Evolutionary conservation across 1,140 invertebrate genomes (phyloP).

Genomic region (Drosophila bipectinata): DNA sequence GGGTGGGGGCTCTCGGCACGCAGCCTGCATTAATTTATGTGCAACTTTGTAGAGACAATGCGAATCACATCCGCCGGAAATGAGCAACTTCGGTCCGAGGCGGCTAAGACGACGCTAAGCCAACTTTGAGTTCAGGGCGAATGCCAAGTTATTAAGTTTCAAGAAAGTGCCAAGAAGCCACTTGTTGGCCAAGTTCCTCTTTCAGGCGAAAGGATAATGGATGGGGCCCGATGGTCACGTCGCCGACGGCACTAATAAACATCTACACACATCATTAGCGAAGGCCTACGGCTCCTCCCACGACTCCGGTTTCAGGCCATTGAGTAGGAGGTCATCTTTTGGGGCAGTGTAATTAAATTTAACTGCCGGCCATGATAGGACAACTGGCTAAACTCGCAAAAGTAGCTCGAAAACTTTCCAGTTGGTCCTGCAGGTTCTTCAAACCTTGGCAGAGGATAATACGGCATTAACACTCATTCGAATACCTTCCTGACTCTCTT

Average conservation of each 20-base stretch:
- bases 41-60: conserved; percentile 52
- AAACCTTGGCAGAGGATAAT: conserved; percentile 24
- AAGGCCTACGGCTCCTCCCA: conserved; percentile 30
- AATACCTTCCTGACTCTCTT: conserved; percentile 12
- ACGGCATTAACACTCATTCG: conserved; percentile 38
- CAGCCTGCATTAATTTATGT: conserved; percentile 67
- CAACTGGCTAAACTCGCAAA: conserved; percentile 39
- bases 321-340: conserved; percentile 48
- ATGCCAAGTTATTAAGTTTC: conserved; percentile 70
- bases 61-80: conserved; percentile 73
- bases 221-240: conserved; percentile 63
- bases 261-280: conserved; percentile 45
- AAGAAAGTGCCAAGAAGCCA: conserved; percentile 58
- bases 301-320: conserved; percentile 63
- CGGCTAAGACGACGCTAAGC: conserved; percentile 26
- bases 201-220: conserved; percentile 43
- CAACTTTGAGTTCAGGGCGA: conserved; percentile 13
- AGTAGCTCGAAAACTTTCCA: conserved; percentile 31
- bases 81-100: conserved; percentile 52
- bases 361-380: conserved; percentile 57
- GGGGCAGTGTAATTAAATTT: conserved; percentile 78
- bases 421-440: conserved; percentile 21
- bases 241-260: conserved; percentile 58
- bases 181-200: conserved; percentile 46
- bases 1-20: conserved; percentile 25